phyloP scores from a whole-genome alignment of 2,113 vertebrate genomes.

The Datnioides undecimradiatus region DNA sequence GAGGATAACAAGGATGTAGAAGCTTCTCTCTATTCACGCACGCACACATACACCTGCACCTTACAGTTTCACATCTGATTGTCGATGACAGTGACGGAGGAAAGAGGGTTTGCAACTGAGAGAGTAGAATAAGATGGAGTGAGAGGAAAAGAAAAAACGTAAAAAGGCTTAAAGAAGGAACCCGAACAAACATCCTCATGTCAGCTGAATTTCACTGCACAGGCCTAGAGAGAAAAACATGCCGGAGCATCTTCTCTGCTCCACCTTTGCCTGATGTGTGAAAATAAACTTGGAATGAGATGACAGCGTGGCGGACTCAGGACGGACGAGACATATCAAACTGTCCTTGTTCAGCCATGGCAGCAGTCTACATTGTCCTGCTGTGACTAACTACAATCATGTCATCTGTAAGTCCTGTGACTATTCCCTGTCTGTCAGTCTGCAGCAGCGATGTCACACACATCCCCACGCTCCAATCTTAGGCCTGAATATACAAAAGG shows the following conservation, averaged over 20 bases:
- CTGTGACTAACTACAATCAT: constrained; percentile 35
- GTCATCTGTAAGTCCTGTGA: constrained; percentile 26
- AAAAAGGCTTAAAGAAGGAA: no score
- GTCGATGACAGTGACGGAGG: constrained; percentile 35
- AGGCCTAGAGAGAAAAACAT: background rate
- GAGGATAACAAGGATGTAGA: constrained; percentile 41
- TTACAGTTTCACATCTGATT: constrained; percentile 33
- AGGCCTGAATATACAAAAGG: background rate
- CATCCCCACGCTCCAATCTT: background rate
- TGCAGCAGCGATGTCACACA: constrained; percentile 25
- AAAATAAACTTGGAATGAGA: constrained; percentile 27
- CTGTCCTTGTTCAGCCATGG: background rate
- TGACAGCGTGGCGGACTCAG: background rate
- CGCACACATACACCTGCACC: constrained; percentile 31
- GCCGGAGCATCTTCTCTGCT: constrained; percentile 1
- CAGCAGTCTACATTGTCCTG: constrained; percentile 21
- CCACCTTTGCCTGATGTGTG: background rate
- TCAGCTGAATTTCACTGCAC: background rate
- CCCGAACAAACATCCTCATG: constrained; percentile 12
- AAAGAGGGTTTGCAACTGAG: constrained; percentile 22
- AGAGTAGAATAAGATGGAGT: constrained; percentile 8
- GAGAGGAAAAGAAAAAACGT: background rate
- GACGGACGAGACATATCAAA: constrained; percentile 13
- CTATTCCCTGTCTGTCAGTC: background rate
- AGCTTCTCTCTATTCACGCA: constrained; percentile 35